These are phyloP conservation scores for Drosophila colorata DNA, from an alignment of 2,888 invertebrate species.

Conservation along the genomic window DNA sequence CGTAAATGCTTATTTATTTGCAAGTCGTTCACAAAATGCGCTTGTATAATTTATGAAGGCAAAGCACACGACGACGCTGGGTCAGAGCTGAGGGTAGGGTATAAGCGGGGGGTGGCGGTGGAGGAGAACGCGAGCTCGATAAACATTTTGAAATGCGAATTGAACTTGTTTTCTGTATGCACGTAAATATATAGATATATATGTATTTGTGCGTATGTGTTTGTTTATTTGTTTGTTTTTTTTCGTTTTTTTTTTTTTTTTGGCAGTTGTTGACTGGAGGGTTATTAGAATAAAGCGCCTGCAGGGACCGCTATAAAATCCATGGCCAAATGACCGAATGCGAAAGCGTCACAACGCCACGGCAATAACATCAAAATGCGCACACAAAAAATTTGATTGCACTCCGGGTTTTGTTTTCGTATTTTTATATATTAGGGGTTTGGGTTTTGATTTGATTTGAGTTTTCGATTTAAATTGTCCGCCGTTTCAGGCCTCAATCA, in stretches of 20 bases:
- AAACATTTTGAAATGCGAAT: constrained; percentile 69
- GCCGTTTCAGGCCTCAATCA: neutral
- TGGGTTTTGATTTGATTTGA: constrained; percentile 24
- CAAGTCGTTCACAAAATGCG: constrained; percentile 79
- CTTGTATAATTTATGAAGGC: constrained; percentile 81
- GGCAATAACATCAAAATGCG: constrained; percentile 50
- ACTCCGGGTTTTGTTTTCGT: constrained; percentile 18
- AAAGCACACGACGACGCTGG: constrained; percentile 68
- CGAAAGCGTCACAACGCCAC: constrained; percentile 40
- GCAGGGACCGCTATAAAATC: constrained; percentile 74
- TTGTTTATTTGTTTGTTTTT: constrained; percentile 31
- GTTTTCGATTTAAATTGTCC: constrained; percentile 9
- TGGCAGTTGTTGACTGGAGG: constrained; percentile 36
- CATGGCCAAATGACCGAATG: constrained; percentile 41
- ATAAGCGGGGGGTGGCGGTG: constrained; percentile 1
- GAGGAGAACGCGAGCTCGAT: constrained; percentile 50
- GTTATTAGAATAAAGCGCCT: constrained; percentile 59
- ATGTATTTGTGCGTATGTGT: constrained; percentile 1
- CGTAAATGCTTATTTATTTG: constrained; percentile 81
- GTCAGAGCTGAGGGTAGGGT: constrained; percentile 4
- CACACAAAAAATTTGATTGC: constrained; percentile 59
- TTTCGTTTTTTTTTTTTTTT: constrained; percentile 29
- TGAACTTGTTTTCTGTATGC: constrained; percentile 59
- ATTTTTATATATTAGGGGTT: constrained; percentile 1
- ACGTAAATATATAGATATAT: neutral